Conservation (phyloP, 2,888 invertebrate genomes). For the Pharmacophagus antenor region DNA sequence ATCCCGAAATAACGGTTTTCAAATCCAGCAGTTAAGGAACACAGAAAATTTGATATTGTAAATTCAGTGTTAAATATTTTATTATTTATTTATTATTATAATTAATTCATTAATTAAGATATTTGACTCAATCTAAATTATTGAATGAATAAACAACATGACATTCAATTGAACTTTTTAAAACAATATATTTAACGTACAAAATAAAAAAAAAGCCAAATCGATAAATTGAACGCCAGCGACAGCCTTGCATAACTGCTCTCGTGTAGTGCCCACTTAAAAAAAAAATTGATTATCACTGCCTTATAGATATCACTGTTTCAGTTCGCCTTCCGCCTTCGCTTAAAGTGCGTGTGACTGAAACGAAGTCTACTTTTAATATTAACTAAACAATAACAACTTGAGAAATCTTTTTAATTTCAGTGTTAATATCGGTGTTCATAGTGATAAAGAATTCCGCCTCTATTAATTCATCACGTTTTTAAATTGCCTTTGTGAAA, state of each 20-base stretch:
- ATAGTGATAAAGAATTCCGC: conserved; percentile 22
- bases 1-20: no score
- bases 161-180: neutral
- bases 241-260: conserved; percentile 18
- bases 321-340: conserved; percentile 29
- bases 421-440: conserved; percentile 25
- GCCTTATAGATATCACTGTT: conserved; percentile 18
- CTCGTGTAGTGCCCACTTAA: conserved; percentile 15
- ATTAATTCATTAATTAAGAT: no score
- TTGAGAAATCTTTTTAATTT: neutral
- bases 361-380: neutral
- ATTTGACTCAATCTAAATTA: no score
- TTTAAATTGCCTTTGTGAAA: conserved; percentile 2
- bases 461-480: neutral
- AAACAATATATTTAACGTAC: neutral
- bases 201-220: neutral
- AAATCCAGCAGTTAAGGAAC: no score
- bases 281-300: conserved; percentile 26
- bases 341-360: conserved; percentile 29
- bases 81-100: neutral
- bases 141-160: no score
- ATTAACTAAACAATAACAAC: neutral
- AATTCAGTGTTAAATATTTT: no score
- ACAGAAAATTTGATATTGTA: no score
- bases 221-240: conserved; percentile 14